phyloP scores from a whole-genome alignment of 2,113 vertebrate species.

The Peromyscus maniculatus region DNA sequence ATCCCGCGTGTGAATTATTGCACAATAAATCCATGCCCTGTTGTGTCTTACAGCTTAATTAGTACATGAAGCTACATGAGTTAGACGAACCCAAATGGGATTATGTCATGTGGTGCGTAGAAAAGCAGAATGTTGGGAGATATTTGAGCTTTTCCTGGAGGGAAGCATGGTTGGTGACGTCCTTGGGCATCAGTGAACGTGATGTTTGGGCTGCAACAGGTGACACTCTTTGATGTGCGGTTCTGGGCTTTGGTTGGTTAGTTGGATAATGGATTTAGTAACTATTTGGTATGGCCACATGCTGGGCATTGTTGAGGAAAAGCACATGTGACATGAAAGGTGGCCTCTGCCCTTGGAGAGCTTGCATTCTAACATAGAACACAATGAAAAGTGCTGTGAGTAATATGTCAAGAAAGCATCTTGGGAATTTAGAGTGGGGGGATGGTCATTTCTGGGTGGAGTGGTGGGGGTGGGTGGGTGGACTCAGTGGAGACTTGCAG shows the following conservation, averaged over 20 bases:
- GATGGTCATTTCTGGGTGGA: background rate
- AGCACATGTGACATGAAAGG: background rate
- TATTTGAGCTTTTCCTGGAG: conserved; percentile 68
- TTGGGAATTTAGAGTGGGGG: conserved; percentile 31
- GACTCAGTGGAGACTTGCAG: background rate
- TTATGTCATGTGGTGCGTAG: conserved; percentile 84
- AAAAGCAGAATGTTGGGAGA: conserved; percentile 80
- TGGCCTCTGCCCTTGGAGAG: conserved; percentile 21
- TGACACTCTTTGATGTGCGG: background rate
- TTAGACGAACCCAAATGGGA: conserved; percentile 84
- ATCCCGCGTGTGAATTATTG: conserved; percentile 84
- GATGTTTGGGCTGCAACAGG: conserved; percentile 59
- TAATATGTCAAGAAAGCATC: background rate
- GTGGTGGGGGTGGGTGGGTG: background rate
- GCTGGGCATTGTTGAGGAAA: background rate
- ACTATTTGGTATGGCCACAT: conserved; percentile 11
- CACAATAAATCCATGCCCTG: conserved; percentile 87
- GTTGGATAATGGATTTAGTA: conserved; percentile 31
- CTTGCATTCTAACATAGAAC: conserved; percentile 24
- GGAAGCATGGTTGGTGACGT: conserved; percentile 32
- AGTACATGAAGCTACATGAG: conserved; percentile 85
- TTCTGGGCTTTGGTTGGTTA: conserved; percentile 43
- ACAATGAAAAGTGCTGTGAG: background rate
- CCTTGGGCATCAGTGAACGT: conserved; percentile 30
- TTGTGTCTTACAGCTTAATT: conserved; percentile 88